Evolutionary conservation across 2,888 invertebrate genomes (phyloP), one percentile per base, ranked within the genome.

Genomic region (Polietes domitor): DNA sequence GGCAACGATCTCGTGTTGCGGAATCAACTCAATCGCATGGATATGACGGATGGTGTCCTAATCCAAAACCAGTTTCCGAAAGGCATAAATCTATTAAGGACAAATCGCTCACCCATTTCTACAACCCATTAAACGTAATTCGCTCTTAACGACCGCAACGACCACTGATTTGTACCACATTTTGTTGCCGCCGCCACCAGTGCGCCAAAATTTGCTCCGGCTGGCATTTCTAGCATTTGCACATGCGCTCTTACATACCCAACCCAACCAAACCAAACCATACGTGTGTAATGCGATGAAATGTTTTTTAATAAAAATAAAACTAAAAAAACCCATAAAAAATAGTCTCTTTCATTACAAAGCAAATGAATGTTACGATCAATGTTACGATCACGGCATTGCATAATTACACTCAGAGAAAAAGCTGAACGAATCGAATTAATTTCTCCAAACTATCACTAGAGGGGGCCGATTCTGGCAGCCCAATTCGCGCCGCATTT

Each of bases 361-460:
- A 41, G 15, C 37, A 15, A 61, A 32, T 32, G 61, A 68, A 68
- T 68, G 68, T 24, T 68, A 24, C 68, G 68, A 68, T 43, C 68
- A 68, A 68, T 68, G 68, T 10, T 43, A 24, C 68, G 68, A 43
- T 19, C 68, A 68, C 21, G 43, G 21, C 6, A 24, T 68, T 68
- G 15, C 68, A 43, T 68, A 68, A 68, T 41, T 47, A n/a, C 47
- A 47, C 47, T 47, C 47, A n/a, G 47, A 47, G 15, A 21, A 55
- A 58, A 10, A 26, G 12, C 26, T 26, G 10, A 21, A 7, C 55
- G 55, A 55, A 9, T 55, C n/a, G n/a, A n/a, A n/a, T n/a, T n/a
- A n/a, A n/a, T n/a, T n/a, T n/a, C n/a, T n/a, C n/a, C n/a, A n/a
- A n/a, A n/a, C n/a, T n/a, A n/a, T n/a, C n/a, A n/a, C n/a, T n/a